Percentiles rank a stretch among this genome's conserved stretches.
Evolutionary conservation across 2,888 invertebrate genomes (phyloP).

Genomic region (Metopia argyrocephala): DNA sequence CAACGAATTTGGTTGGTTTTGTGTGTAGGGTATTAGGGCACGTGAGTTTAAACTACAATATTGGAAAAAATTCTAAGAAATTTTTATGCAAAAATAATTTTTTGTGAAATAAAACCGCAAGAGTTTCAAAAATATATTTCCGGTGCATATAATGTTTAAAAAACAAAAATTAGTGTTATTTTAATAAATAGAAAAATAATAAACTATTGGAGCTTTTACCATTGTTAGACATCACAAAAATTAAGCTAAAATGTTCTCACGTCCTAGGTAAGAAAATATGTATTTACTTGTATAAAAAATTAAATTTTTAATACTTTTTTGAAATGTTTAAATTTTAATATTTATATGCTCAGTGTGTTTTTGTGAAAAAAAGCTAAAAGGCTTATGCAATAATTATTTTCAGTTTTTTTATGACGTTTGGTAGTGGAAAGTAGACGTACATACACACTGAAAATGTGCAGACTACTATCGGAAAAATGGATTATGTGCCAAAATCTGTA

Average conservation of each 20-base stretch:
- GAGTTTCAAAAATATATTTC: constrained; percentile 8
- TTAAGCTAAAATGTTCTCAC: constrained; percentile 72
- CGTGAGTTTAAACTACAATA: constrained; percentile 33
- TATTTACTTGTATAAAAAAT: neutral
- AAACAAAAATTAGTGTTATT: constrained; percentile 30
- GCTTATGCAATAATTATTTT: constrained; percentile 57
- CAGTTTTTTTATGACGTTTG: constrained; percentile 8
- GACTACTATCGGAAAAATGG: neutral
- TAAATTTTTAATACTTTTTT: neutral
- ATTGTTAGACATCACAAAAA: constrained; percentile 32
- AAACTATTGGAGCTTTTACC: constrained; percentile 17
- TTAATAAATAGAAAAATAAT: neutral
- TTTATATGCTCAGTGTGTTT: too few species aligned
- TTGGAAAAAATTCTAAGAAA: too few species aligned
- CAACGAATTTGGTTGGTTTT: constrained; percentile 60
- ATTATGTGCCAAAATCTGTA: neutral
- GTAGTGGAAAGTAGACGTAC: constrained; percentile 36
- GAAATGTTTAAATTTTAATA: neutral
- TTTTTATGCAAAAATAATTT: neutral
- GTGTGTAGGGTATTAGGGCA: constrained; percentile 8
- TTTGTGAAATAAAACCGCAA: constrained; percentile 29
- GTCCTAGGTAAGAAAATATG: constrained; percentile 72
- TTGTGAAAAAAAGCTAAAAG: constrained; percentile 15
- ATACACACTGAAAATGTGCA: constrained; percentile 41
- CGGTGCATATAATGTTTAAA: constrained; percentile 16